These are phyloP conservation scores for Daphoenositta chrysoptera DNA, from an alignment of 2,113 vertebrate species.

Conservation along the genomic window DNA sequence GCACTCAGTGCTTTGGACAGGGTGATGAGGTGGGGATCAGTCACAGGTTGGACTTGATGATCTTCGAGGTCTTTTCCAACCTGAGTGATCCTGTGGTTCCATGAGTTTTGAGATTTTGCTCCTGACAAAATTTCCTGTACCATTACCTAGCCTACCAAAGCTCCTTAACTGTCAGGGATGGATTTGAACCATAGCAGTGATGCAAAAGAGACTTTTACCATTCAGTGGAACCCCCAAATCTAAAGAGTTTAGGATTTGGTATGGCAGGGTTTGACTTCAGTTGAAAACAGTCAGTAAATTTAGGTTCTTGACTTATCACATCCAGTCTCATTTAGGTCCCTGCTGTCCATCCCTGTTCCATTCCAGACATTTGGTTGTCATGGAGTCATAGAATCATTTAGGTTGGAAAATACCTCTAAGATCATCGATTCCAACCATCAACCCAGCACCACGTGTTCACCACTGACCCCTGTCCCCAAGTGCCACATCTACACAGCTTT, in stretches of 20 bases:
- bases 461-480: not conserved
- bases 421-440: not conserved
- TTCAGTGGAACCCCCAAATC: not conserved
- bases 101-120: not conserved
- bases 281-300: not conserved
- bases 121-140: not conserved
- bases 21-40: not conserved
- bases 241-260: not conserved
- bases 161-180: not conserved
- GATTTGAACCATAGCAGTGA: not conserved
- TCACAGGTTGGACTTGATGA: not conserved
- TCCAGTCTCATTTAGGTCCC: not conserved
- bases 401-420: not conserved
- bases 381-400: not conserved
- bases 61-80: not conserved
- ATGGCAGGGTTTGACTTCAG: not conserved
- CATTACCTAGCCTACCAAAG: not conserved
- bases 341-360: not conserved
- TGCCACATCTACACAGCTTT: not conserved
- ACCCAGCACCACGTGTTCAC: not conserved
- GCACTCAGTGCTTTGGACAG: not conserved
- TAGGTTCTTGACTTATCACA: not conserved
- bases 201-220: not conserved
- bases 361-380: not conserved
- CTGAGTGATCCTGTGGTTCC: not conserved